These are phyloP conservation scores for Dasyornis broadbenti DNA, from an alignment of 2,113 vertebrate species.

Conservation along the genomic window DNA sequence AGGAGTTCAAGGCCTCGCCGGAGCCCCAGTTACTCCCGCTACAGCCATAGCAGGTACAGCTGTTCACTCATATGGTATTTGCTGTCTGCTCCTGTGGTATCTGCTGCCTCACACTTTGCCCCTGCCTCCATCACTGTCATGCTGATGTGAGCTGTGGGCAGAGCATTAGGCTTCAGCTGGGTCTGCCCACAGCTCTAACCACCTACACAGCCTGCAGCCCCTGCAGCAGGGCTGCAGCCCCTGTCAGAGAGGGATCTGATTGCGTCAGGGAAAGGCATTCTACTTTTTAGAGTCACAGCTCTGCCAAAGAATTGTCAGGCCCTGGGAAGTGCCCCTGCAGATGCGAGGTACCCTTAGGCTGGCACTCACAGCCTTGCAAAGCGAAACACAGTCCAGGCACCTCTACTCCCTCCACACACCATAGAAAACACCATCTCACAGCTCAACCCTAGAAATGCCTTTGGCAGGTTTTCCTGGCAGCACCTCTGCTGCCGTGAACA, in stretches of 20 bases:
- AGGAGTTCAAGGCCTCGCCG: slow-evolving; percentile 75
- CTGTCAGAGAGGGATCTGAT: not conserved
- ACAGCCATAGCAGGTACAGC: slow-evolving; percentile 83
- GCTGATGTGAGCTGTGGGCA: not conserved
- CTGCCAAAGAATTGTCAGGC: not conserved
- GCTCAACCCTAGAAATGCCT: not conserved
- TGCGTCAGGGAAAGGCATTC: not conserved
- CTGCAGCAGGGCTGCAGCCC: not conserved
- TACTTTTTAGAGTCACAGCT: not conserved
- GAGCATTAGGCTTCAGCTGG: not conserved
- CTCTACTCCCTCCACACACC: not conserved
- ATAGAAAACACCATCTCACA: not conserved
- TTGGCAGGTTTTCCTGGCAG: not conserved
- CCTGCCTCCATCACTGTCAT: not conserved
- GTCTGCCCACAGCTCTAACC: not conserved
- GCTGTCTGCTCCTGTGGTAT: not conserved
- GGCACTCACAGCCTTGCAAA: not conserved
- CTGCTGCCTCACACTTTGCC: not conserved
- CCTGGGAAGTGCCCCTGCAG: not conserved
- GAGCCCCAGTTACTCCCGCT: slow-evolving; percentile 85
- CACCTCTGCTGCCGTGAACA: not conserved
- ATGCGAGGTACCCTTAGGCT: not conserved
- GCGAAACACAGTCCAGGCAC: not conserved
- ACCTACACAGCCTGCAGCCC: not conserved
- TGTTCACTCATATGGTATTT: rapidly evolving